Conservation (phyloP, 1,140 invertebrate genomes). For the Camponotus floridanus region DNA sequence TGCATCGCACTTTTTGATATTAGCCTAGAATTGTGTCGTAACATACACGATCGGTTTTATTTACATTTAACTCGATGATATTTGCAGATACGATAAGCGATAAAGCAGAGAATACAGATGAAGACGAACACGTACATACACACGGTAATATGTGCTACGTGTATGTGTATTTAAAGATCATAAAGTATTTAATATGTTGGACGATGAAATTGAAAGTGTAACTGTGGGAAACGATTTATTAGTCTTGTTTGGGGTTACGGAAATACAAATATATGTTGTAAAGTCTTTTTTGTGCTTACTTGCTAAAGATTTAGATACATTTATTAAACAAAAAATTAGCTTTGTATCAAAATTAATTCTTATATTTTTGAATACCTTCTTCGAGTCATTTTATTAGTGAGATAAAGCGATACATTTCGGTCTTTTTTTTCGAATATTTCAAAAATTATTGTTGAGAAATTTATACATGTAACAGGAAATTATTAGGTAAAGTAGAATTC, state of each 20-base stretch:
- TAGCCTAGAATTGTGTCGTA: constrained; percentile 26
- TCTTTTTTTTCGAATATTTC: neutral
- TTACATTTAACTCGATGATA: constrained; percentile 34
- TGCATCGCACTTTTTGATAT: constrained; percentile 37
- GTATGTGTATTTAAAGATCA: constrained; percentile 22
- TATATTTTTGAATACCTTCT: neutral
- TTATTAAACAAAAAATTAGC: neutral
- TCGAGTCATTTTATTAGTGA: too few species aligned
- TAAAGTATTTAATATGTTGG: constrained; percentile 39
- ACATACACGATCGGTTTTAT: constrained; percentile 22
- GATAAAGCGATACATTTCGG: neutral
- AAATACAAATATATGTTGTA: constrained; percentile 9
- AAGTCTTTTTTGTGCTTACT: neutral
- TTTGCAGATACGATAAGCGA: constrained; percentile 11
- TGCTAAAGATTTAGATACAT: neutral
- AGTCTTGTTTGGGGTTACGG: neutral
- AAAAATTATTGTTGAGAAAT: constrained; percentile 5
- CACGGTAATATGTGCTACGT: neutral
- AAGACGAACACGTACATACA: neutral
- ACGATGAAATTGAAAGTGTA: constrained; percentile 31
- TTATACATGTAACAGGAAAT: too few species aligned
- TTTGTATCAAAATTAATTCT: neutral
- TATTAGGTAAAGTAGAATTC: neutral
- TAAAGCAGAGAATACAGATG: constrained; percentile 2
- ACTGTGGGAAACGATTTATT: constrained; percentile 42